Evolutionary conservation across 2,888 invertebrate species (phyloP), one percentile per base, ranked within the genome.

Genomic region (Palloptera scutellata): DNA sequence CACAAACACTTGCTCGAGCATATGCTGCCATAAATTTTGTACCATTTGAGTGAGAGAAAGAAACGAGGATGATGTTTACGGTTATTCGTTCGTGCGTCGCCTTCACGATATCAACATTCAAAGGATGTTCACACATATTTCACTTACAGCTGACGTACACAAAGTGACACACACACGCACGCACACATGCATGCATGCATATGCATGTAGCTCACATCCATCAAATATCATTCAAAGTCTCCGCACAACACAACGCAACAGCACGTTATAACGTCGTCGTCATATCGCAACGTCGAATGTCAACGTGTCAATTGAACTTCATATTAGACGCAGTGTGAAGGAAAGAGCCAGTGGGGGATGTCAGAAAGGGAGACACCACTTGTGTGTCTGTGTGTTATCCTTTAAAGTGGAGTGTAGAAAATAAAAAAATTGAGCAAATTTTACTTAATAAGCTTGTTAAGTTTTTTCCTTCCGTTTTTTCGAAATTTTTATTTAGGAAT

Each of bases 161-260:
- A 19, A 54, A 20, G 12, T 17, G 19, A 54, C 13, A 48, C 13
- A n/a, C 4, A n/a, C 51, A 48, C 51, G 6, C 4, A 3, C 51
- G 8, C 6, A 3, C 51, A 48, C 6, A 4, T 30, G 6, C 6
- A 30, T 30, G 30, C 6, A 30, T 30, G 30, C 6, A 8, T 48
- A 8, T 48, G 51, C 57, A 65, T 59, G 59, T 53, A 59, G 30
- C 66, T 60, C 54, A 45, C 78, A 78, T 79, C 78, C 76, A 78
- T 78, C 78, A 78, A 78, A 78, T 76, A 78, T 75, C 72, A 72
- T 62, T 66, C 69, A 69, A 62, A 63, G 60, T 63, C 19, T 53
- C 42, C 10, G 1, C 10, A n/a, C 5, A 15, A 1, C 12, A 12
- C 4, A 9, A 15, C 9, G n/a, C 30, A 40, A 42, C 19, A 9